Percentiles rank a stretch among this genome's conserved stretches.
These are phyloP conservation scores for Lindbergichthys nudifrons DNA, from an alignment of 2,797 vertebrate genomes.

Conservation along the genomic window DNA sequence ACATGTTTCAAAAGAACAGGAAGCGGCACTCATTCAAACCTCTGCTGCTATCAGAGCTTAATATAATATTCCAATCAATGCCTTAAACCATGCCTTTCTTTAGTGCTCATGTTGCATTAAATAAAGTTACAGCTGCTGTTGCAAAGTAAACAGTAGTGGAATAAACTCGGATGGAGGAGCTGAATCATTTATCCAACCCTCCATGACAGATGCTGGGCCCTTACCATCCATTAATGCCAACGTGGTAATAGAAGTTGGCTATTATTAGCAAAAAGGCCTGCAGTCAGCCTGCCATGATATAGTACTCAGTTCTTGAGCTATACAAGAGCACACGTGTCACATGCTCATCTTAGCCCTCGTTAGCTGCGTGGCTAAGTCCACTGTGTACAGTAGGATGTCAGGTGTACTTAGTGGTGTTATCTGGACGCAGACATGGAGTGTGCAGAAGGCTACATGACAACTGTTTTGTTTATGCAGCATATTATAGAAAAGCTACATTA, in stretches of 20 bases:
- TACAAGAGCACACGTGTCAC: slow-evolving; percentile 52
- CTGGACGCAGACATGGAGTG: slow-evolving; percentile 5
- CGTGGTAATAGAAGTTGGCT: slow-evolving; percentile 61
- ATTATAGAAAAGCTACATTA: too few species aligned
- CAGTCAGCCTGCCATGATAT: slow-evolving; percentile 54
- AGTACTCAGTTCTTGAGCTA: slow-evolving; percentile 37
- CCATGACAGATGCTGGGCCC: slow-evolving; percentile 51
- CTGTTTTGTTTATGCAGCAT: slow-evolving; percentile 6
- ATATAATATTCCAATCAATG: slow-evolving; percentile 6
- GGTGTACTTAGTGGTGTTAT: slow-evolving; percentile 17
- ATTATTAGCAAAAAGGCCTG: slow-evolving; percentile 73
- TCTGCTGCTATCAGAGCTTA: slow-evolving; percentile 11
- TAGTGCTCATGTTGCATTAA: not conserved
- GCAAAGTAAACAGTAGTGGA: slow-evolving; percentile 2
- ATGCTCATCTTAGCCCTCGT: slow-evolving; percentile 16
- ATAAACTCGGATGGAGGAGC: slow-evolving; percentile 14
- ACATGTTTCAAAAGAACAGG: not conserved
- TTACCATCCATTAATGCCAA: slow-evolving; percentile 63
- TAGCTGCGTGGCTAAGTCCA: slow-evolving; percentile 25
- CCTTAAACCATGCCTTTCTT: slow-evolving; percentile 5
- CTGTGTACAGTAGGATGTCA: slow-evolving; percentile 4
- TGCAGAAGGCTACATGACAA: slow-evolving; percentile 5
- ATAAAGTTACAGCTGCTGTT: not conserved
- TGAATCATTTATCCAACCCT: slow-evolving; percentile 25
- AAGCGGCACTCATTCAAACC: slow-evolving; percentile 30